Percentiles rank a stretch among this genome's conserved stretches.
phyloP scores from a whole-genome alignment of 64 coral and sea anemone genomes.

The Dendrophyllia cribrosa region DNA sequence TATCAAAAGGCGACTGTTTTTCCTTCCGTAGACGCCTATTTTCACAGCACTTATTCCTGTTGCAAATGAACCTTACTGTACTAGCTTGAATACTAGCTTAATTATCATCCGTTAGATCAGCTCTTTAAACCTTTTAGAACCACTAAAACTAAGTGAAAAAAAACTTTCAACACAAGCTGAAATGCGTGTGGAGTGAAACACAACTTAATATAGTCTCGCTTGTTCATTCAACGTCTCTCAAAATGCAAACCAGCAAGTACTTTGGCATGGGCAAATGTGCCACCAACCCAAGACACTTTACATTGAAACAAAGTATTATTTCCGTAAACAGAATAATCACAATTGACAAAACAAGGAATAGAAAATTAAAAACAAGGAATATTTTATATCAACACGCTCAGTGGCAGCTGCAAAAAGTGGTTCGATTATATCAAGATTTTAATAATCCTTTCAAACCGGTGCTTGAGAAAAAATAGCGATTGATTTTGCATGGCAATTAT shows the following conservation, averaged over 20 bases:
- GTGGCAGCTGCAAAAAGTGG: too few relatives aligned
- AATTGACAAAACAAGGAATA: background rate
- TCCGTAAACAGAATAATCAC: background rate
- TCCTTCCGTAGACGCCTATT: background rate
- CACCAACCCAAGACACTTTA: background rate
- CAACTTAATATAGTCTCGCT: too few relatives aligned
- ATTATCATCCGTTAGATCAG: background rate
- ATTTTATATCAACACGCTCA: background rate
- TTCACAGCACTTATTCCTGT: background rate
- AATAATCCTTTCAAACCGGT: too few relatives aligned
- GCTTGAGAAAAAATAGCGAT: background rate
- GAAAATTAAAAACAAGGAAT: background rate
- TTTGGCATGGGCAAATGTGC: too few relatives aligned
- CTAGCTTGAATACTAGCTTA: background rate
- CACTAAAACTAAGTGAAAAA: background rate
- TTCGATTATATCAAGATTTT: background rate
- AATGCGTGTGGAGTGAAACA: too few relatives aligned
- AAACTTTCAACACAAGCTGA: too few relatives aligned
- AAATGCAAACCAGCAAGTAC: too few relatives aligned
- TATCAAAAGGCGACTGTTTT: background rate
- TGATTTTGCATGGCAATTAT: background rate
- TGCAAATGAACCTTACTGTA: background rate
- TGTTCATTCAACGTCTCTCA: too few relatives aligned
- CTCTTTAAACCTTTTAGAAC: background rate
- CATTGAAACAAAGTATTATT: background rate